phyloP scores from a whole-genome alignment of 2,113 vertebrate genomes.

The Nesoenas mayeri region DNA sequence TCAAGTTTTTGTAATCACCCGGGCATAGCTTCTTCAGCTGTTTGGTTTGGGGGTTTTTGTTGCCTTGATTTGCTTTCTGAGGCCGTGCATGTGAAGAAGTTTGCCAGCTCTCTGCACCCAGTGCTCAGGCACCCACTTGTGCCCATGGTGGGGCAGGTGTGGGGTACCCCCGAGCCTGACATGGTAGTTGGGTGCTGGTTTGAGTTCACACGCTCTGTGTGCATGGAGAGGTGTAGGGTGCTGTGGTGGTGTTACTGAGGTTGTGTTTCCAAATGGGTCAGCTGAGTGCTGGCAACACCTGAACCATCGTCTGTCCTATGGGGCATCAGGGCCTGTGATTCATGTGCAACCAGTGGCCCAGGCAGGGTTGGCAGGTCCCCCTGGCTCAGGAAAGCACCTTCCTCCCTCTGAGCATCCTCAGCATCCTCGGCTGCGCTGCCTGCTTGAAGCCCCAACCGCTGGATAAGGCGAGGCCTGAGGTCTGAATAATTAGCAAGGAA shows the following conservation, averaged over 20 bases:
- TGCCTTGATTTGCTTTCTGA: not conserved
- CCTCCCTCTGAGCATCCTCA: not conserved
- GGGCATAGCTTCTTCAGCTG: not conserved
- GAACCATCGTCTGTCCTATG: not conserved
- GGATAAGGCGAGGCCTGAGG: not conserved
- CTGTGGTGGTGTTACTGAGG: not conserved
- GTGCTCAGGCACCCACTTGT: not conserved
- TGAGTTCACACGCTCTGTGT: not conserved
- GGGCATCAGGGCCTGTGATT: not conserved
- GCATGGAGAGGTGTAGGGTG: not conserved
- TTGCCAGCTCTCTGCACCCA: not conserved
- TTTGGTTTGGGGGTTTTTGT: not conserved
- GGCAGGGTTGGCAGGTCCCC: not conserved
- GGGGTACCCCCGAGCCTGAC: not conserved
- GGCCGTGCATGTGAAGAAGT: not conserved
- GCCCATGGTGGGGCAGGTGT: not conserved
- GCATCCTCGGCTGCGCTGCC: not conserved
- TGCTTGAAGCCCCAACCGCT: not conserved
- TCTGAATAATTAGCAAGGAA: conserved; percentile 47
- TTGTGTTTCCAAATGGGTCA: not conserved
- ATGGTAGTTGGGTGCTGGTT: not conserved
- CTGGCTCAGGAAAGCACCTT: not conserved
- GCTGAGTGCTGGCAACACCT: not conserved
- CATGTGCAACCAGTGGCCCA: rapidly evolving
- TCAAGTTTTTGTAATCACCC: not conserved